Base-by-base conservation (phyloP, 2,113 vertebrate species). In the Neotoma lepida region DNA sequence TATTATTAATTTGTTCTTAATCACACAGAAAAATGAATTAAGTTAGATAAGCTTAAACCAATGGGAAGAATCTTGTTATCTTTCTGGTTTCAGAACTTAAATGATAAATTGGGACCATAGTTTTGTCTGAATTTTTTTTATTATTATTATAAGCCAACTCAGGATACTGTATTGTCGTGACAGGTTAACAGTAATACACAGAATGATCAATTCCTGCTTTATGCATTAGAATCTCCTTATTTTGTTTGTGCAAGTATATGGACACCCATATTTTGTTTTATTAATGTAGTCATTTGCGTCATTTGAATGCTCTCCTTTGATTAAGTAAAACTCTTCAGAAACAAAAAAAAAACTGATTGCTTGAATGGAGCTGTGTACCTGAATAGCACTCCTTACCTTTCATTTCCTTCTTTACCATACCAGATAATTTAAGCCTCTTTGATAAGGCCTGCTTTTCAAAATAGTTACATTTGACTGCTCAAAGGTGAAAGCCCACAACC, bases 1-100 rank as follows among this genome's bases (percentile, higher is more conserved):
- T 54, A 0, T 85, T 89, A 56, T 49, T 93, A 66, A 88, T 90
- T 70, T 90, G 51, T 88, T 63, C 18, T 94, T 96, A 89, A 73
- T 91, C 54, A 95, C 41, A 56, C 3, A 86, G 33, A 85, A 93
- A 64, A 93, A 86, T 94, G 13, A 15, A 66, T 71, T 88, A 80
- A 77, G 58, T 56, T 26, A 76, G 2, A 84, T 18, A 90, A 54
- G 10, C 4, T 71, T 91, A 77, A 71, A 49, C 35, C 68, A 56
- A 0, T 80, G 66, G 88, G 85, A 14, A 89, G 46, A 93, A 90
- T 28, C 4, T 13, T 2, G 30, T 74, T 15, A 4, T 54, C 4
- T 22, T 20, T 58, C 68, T 85, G 26, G 9, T 81, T 92, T 81
- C 44, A 77, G 35, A 86, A 92, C 64, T 49, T 78, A 7, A 95